A percentile compares a stretch with the other conserved stretches of the same genome.
phyloP scores from a whole-genome alignment of 2,113 vertebrate genomes.

The Eptesicus fuscus region DNA sequence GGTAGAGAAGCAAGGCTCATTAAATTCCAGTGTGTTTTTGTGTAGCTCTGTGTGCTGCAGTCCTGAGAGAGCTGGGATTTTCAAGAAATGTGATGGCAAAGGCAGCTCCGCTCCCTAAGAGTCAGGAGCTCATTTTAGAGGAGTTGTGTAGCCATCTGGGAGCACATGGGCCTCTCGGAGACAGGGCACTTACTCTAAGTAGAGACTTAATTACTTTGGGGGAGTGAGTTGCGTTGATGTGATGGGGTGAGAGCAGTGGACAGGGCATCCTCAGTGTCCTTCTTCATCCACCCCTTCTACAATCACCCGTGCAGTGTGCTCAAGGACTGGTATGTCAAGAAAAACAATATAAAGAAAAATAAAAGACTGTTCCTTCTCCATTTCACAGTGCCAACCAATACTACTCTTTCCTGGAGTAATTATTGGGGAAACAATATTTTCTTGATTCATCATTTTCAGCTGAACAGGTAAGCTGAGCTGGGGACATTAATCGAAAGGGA shows the following conservation, averaged over 20 bases:
- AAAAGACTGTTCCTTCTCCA: neutral
- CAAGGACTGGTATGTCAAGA: neutral
- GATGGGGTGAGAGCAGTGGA: neutral
- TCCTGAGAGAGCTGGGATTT: neutral
- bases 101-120: neutral
- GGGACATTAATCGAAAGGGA: neutral
- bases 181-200: neutral
- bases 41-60: neutral
- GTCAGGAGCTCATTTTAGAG: neutral
- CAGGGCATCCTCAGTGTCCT: neutral
- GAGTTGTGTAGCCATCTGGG: neutral
- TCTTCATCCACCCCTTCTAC: neutral
- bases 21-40: neutral
- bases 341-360: neutral
- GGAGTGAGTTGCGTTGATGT: neutral
- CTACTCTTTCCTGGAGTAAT: neutral
- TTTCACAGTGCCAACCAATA: neutral
- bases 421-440: neutral
- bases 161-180: neutral
- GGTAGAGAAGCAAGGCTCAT: neutral
- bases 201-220: neutral
- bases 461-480: neutral
- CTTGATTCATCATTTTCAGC: neutral
- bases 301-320: no score
- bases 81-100: neutral